Evolutionary conservation across 2,797 vertebrate genomes (phyloP).

Genomic region (Pseudochromis fuscus): DNA sequence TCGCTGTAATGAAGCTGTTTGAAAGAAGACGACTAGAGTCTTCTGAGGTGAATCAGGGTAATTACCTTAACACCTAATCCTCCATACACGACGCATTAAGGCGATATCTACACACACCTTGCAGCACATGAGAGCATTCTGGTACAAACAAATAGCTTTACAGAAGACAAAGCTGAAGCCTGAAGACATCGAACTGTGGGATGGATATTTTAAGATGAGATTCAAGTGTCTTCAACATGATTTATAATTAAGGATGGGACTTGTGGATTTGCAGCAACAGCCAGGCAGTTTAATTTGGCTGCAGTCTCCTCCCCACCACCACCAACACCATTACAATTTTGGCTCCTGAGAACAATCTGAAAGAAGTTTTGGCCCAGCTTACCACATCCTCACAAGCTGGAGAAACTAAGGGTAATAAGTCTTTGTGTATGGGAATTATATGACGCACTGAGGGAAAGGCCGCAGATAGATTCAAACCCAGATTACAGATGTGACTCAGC

Average conservation of each 20-base stretch:
- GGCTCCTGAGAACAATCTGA: slow-evolving; percentile 19
- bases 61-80: slow-evolving; percentile 36
- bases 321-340: slow-evolving; percentile 24
- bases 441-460: slow-evolving; percentile 34
- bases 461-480: slow-evolving; percentile 35
- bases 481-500: slow-evolving; percentile 46
- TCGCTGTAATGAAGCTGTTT: slow-evolving; percentile 36
- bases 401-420: slow-evolving; percentile 40
- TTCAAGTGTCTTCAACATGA: slow-evolving; percentile 30
- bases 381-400: slow-evolving; percentile 42
- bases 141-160: background rate
- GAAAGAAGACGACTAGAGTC: slow-evolving; percentile 37
- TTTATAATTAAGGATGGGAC: slow-evolving; percentile 43
- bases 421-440: slow-evolving; percentile 21
- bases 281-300: slow-evolving; percentile 33
- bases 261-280: slow-evolving; percentile 37
- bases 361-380: slow-evolving; percentile 18
- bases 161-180: slow-evolving; percentile 6
- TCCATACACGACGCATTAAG: slow-evolving; percentile 4
- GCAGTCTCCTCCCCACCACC: slow-evolving; percentile 13
- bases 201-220: background rate
- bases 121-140: slow-evolving; percentile 2
- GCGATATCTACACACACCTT: background rate
- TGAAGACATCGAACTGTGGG: slow-evolving; percentile 12
- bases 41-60: slow-evolving; percentile 58